These are phyloP conservation scores for Saxidomus purpurata DNA, from an alignment of 1,140 invertebrate genomes.

Conservation along the genomic window DNA sequence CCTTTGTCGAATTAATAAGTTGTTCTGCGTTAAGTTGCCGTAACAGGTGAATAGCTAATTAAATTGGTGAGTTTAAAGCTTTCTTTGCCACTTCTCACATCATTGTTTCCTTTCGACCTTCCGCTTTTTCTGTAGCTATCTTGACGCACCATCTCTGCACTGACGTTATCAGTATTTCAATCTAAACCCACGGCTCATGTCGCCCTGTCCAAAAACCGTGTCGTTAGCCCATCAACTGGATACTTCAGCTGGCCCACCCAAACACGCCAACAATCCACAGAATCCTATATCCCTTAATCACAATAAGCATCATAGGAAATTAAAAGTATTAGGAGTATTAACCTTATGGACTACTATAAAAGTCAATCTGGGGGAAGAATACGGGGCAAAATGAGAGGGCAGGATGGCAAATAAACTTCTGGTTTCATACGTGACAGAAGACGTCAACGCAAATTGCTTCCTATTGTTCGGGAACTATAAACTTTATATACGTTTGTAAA, in stretches of 20 bases:
- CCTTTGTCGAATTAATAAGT: too few relatives aligned
- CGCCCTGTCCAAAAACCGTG: conserved; percentile 26
- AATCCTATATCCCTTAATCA: conserved; percentile 6
- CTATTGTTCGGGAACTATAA: background rate
- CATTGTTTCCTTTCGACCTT: conserved; percentile 30
- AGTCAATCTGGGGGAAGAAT: conserved; percentile 22
- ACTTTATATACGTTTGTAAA: conserved; percentile 36
- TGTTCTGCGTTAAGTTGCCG: too few relatives aligned
- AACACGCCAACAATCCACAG: background rate
- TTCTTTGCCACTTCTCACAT: background rate
- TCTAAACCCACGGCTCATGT: conserved; percentile 34
- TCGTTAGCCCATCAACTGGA: conserved; percentile 33
- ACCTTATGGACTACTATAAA: conserved; percentile 32
- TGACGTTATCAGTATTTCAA: conserved; percentile 41
- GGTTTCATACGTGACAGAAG: conserved; percentile 17
- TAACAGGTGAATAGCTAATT: background rate
- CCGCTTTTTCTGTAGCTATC: background rate
- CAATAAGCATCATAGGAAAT: conserved; percentile 12
- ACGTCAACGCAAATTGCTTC: conserved; percentile 16
- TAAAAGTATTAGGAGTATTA: conserved; percentile 44
- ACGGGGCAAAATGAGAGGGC: conserved; percentile 29
- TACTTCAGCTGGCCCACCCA: conserved; percentile 23
- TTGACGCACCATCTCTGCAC: conserved; percentile 20
- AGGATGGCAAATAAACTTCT: conserved; percentile 19
- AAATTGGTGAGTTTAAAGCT: background rate